A percentile compares a stretch with the other conserved stretches of the same genome.
phyloP scores from a whole-genome alignment of 2,797 vertebrate species.

The Lacerta agilis region DNA sequence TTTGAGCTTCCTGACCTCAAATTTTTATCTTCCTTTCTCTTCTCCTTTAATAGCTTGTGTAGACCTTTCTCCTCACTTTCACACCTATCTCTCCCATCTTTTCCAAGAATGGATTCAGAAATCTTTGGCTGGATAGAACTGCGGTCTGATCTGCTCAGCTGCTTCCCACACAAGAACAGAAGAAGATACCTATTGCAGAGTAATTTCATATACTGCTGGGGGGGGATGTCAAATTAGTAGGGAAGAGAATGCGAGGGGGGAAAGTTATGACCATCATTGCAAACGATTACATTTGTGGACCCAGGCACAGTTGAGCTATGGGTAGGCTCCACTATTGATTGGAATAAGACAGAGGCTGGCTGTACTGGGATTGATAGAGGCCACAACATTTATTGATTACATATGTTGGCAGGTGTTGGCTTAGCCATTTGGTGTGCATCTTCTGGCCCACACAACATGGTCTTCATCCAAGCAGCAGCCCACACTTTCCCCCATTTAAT shows the following conservation, averaged over 20 bases:
- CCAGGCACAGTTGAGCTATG: too few species aligned
- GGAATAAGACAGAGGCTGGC: too few species aligned
- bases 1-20: not conserved
- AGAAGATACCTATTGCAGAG: not conserved
- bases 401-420: too few species aligned
- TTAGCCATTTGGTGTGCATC: not conserved
- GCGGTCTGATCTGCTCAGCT: not conserved
- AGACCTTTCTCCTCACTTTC: not conserved
- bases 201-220: not conserved
- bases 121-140: not conserved
- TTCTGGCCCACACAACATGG: too few species aligned
- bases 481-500: too few species aligned
- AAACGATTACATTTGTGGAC: not conserved
- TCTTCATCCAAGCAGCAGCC: too few species aligned
- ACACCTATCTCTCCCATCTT: not conserved
- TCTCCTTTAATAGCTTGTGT: not conserved
- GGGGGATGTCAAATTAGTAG: not conserved
- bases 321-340: too few species aligned
- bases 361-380: too few species aligned
- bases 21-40: slow-evolving; percentile 9
- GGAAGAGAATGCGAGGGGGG: not conserved
- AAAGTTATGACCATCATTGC: not conserved
- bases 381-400: too few species aligned
- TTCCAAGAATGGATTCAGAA: not conserved
- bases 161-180: not conserved